Evolutionary conservation across 2,888 invertebrate genomes (phyloP), one percentile per base, ranked within the genome.

Genomic region (Pammene fasciana): DNA sequence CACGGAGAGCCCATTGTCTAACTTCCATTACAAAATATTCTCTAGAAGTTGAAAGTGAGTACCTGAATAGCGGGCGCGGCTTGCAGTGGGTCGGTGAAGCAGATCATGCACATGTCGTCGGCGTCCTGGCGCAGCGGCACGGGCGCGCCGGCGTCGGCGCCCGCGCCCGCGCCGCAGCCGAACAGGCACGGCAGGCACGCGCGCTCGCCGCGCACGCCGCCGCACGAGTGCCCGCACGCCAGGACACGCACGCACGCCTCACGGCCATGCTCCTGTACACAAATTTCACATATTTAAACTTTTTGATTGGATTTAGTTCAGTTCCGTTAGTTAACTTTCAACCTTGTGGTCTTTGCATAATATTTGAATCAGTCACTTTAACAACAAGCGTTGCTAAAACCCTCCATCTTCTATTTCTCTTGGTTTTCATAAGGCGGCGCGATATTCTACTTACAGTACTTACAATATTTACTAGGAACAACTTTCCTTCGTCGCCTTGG

Each of bases 91-190:
- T 99, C 99, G 0, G 98, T 98, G 89, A 99, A 99, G 87, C 99
- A 99, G 78, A 99, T 98, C 97, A 99, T 99, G 89, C 99, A 99
- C 98, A 99, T 98, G 85, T 99, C 99, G 81, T 99, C 99, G 0
- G 98, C 98, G 86, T 99, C 99, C 87, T 99, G 99, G 14, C 97
- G 96, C 62, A 99, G 93, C 67, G 94, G 92, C 7, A 88, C 90
- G 82, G 79, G 18, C 50, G 50, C 50, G 26, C 4, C 26, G 14
- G 3, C 59, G 94, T 76, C 96, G 95, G 65, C 97, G 88, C 81
- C 97, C 96, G 10, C 97, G 95, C 76, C 97, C 86, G 82, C 71
- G 13, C 57, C 90, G 82, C 99, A 99, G 3, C 98, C 96, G 78
- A 96, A 96, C 74, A 99, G 92, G 83, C 99, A 99, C 0, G 99